Evolutionary conservation across 2,113 vertebrate species (phyloP).

Genomic region (Phyllopteryx taeniolatus): DNA sequence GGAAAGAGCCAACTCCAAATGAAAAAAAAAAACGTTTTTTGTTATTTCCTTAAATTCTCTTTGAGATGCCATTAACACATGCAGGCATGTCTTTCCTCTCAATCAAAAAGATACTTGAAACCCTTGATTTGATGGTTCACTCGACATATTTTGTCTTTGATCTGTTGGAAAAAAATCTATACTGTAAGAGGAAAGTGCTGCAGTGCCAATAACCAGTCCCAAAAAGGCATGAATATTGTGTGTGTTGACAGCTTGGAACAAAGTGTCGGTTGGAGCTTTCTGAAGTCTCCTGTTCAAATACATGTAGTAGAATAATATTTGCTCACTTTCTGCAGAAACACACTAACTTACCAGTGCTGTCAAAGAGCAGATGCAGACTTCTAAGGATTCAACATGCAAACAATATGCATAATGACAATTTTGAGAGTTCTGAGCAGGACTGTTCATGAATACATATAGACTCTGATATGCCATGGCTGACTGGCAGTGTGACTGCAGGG

Average conservation of each 20-base stretch:
- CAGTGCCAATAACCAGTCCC: conserved; percentile 43
- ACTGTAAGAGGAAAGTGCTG: conserved; percentile 38
- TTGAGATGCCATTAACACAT: conserved; percentile 46
- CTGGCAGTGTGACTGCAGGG: conserved; percentile 31
- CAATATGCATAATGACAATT: conserved; percentile 37
- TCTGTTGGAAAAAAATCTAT: conserved; percentile 50
- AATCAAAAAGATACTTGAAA: conserved; percentile 53
- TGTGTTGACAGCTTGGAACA: conserved; percentile 28
- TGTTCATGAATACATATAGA: conserved; percentile 35
- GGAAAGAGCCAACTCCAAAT: conserved; percentile 34
- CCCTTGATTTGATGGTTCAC: conserved; percentile 56
- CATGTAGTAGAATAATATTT: conserved; percentile 10
- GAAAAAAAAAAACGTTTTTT: conserved; percentile 41
- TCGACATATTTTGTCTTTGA: conserved; percentile 57
- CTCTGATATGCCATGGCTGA: conserved; percentile 25
- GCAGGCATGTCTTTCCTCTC: conserved; percentile 15
- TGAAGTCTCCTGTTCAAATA: conserved; percentile 12
- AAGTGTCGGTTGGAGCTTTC: conserved; percentile 3
- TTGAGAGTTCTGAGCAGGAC: conserved; percentile 30
- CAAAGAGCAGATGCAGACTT: conserved; percentile 19
- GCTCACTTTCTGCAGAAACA: conserved; percentile 7
- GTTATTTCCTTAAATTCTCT: conserved; percentile 53
- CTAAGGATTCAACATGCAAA: conserved; percentile 42
- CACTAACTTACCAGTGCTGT: not conserved
- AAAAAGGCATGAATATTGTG: conserved; percentile 9